Evolutionary conservation across 1,140 invertebrate genomes (phyloP), one percentile per base, ranked within the genome.

Genomic region (Tetramorium parvispinum): DNA sequence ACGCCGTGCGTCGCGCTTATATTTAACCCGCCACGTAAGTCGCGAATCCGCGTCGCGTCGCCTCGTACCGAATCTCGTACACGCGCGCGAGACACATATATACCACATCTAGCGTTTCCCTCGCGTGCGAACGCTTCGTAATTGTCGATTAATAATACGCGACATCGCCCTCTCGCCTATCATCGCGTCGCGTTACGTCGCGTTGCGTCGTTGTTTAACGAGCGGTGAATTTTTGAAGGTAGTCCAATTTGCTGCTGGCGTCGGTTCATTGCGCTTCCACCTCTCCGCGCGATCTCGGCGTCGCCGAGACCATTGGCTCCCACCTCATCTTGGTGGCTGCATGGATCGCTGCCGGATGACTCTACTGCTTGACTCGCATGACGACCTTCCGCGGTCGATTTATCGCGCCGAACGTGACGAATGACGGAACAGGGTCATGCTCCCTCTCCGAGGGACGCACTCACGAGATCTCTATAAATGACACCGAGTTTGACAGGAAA

Each of bases 311-410:
- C 85, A 88, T 82, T 81, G 87, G 86, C n/a, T 40, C 53, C 24
- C 53, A 37, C 40, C 32, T 75, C 37, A 43, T 65, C 27, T 32
- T 18, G 8, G 81, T 79, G 59, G 83, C 83, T 78, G 89, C 90
- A 90, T 89, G 87, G 89, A 91, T 88, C 88, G 87, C 88, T 85
- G 87, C 88, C 90, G 88, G 86, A 82, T 73, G 79, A 82, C 40
- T 82, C 21, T 32, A 59, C 66, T 21, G 79, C 7, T 68, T 73
- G 79, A 59, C 53, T 88, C 86, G 87, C 87, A 82, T 87, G 88
- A 91, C 91, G 92, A 91, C 91, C 89, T 91, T 92, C 90, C 91
- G 77, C 57, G 68, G 88, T 89, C 91, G 90, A 92, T 93, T 92
- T 93, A 93, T 92, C 89, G 89, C 87, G 63, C 71, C 77, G 63